These are phyloP conservation scores for Geotrypetes seraphini DNA, from an alignment of 2,797 vertebrate genomes.

Conservation along the genomic window DNA sequence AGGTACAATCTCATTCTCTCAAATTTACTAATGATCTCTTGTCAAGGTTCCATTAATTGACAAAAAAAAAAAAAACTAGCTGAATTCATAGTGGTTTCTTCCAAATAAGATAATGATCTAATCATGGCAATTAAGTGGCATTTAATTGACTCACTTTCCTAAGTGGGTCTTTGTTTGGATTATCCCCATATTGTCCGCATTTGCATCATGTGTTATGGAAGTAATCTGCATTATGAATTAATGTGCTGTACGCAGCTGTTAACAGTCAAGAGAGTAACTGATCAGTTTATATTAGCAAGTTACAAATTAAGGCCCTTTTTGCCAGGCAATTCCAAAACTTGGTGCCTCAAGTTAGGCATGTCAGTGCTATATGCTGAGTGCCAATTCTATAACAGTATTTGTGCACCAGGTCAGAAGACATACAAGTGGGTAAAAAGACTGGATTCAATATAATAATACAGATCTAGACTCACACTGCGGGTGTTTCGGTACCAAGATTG, in stretches of 20 bases:
- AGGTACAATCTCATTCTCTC: too few species aligned
- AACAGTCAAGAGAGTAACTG: constrained; percentile 3
- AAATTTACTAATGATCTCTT: not conserved
- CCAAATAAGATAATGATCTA: constrained; percentile 3
- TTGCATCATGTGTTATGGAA: not conserved
- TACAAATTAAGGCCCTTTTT: too few species aligned
- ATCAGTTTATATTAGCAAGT: not conserved
- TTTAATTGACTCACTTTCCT: constrained; percentile 28
- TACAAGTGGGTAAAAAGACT: too few species aligned
- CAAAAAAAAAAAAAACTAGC: too few species aligned
- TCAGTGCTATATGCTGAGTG: too few species aligned
- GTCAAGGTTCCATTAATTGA: not conserved
- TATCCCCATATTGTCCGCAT: constrained; percentile 1
- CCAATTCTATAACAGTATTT: too few species aligned
- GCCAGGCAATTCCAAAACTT: too few species aligned
- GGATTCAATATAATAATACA: too few species aligned
- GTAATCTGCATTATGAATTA: not conserved
- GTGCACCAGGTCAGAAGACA: too few species aligned
- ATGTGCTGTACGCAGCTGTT: not conserved
- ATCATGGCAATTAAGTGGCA: constrained; percentile 29
- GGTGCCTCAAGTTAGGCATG: too few species aligned
- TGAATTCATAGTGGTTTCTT: not conserved
- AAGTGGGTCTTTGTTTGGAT: constrained; percentile 20
- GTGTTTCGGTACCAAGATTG: too few species aligned
- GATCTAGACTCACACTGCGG: too few species aligned